These are phyloP conservation scores for Tetrapedia diversipes DNA, from an alignment of 2,888 invertebrate genomes.

Conservation along the genomic window DNA sequence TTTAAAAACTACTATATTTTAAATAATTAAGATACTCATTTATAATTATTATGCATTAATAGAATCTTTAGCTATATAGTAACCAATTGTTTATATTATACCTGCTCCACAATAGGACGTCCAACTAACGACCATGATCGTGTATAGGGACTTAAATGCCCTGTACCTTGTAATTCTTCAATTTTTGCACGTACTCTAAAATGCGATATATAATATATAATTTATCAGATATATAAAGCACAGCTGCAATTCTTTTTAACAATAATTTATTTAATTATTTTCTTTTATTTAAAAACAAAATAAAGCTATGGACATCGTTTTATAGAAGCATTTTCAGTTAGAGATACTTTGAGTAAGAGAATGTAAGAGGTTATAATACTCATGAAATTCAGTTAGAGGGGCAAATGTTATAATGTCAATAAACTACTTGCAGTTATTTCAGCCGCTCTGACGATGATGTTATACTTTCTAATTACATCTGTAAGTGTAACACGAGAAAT, in stretches of 20 bases:
- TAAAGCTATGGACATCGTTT: not conserved
- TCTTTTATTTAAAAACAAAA: too few relatives aligned
- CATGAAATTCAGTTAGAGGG: not conserved
- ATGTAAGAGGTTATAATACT: not conserved
- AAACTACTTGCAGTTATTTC: not conserved
- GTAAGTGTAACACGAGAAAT: not conserved
- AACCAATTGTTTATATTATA: constrained; percentile 73
- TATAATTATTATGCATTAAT: constrained; percentile 55
- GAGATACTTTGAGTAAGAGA: not conserved
- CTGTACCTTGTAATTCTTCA: not conserved
- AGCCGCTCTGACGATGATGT: not conserved
- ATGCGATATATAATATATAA: too few relatives aligned
- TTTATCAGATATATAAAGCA: not conserved
- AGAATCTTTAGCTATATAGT: constrained; percentile 8
- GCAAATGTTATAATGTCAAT: not conserved
- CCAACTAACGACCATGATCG: constrained; percentile 55
- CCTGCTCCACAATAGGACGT: constrained; percentile 60
- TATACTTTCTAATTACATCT: not conserved
- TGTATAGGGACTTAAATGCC: constrained; percentile 28
- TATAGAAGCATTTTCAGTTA: not conserved
- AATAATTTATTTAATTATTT: not conserved
- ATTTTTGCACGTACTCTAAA: not conserved
- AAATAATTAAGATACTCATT: constrained; percentile 25
- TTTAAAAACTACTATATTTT: not conserved
- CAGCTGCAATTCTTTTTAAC: too few relatives aligned